A percentile compares a stretch with the other conserved stretches of the same genome.
Conservation (phyloP, 2,113 vertebrate genomes). For the Cephalopholis sonnerati region DNA sequence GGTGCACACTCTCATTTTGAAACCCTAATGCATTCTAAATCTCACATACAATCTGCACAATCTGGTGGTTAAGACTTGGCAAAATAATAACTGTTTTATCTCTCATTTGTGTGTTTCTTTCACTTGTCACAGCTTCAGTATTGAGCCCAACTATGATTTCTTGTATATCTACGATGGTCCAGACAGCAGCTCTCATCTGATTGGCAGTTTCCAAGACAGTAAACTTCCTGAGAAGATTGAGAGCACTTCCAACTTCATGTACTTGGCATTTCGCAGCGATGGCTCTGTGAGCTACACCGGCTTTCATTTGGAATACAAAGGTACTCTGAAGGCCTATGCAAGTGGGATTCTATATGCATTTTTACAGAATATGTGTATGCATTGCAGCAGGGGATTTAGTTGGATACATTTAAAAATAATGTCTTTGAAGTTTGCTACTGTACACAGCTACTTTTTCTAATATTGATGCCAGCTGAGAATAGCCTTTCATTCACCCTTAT, state of each 20-base stretch:
- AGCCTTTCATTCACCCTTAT: background rate
- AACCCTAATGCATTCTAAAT: conserved; percentile 57
- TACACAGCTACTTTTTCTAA: conserved; percentile 18
- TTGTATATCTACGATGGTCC: conserved; percentile 96
- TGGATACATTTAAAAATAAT: conserved; percentile 18
- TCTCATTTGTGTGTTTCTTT: conserved; percentile 56
- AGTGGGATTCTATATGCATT: conserved; percentile 23
- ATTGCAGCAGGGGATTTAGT: conserved; percentile 40
- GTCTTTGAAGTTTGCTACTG: conserved; percentile 24
- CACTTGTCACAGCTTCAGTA: conserved; percentile 90
- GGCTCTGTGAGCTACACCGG: conserved; percentile 98
- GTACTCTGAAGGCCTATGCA: conserved; percentile 77
- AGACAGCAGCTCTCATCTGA: conserved; percentile 92
- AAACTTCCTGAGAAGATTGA: conserved; percentile 98
- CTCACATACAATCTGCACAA: conserved; percentile 48
- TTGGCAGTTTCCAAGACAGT: conserved; percentile 98
- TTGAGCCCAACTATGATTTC: conserved; percentile 99
- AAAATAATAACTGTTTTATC: conserved; percentile 57
- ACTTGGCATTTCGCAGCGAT: conserved; percentile 97
- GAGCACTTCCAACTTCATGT: conserved; percentile 96
- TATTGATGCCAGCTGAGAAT: conserved; percentile 30
- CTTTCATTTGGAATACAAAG: conserved; percentile 99
- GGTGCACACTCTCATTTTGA: conserved; percentile 48
- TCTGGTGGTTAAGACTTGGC: conserved; percentile 45
- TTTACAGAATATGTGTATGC: conserved; percentile 28